Evolutionary conservation across 1,140 invertebrate genomes (phyloP).

Genomic region (Halesus radiatus): DNA sequence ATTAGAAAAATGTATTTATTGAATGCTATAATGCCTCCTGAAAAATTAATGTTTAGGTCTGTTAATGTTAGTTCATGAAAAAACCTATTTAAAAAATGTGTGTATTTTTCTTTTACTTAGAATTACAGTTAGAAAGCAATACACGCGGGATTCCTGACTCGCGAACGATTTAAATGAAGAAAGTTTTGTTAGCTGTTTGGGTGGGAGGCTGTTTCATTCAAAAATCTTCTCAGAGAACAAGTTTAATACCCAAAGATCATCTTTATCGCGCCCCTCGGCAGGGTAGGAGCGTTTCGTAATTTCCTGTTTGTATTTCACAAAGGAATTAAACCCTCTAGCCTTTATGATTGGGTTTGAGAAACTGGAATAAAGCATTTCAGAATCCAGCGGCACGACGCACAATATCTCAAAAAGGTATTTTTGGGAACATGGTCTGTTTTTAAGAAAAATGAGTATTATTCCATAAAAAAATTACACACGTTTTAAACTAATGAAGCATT

Average conservation of each 20-base stretch:
- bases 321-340: conserved; percentile 43
- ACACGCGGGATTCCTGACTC: not conserved
- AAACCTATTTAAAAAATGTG: too few relatives aligned
- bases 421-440: too few relatives aligned
- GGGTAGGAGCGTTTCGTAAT: conserved; percentile 39
- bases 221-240: conserved; percentile 32
- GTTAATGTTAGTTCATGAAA: too few relatives aligned
- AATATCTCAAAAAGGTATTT: too few relatives aligned
- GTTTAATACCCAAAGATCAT: conserved; percentile 46
- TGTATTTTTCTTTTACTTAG: too few relatives aligned
- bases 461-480: too few relatives aligned
- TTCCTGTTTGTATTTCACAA: conserved; percentile 51
- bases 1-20: too few relatives aligned
- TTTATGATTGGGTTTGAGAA: conserved; percentile 29
- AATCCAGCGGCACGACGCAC: not conserved
- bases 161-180: conserved; percentile 33
- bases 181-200: conserved; percentile 26
- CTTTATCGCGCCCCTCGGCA: conserved; percentile 35
- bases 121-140: not conserved
- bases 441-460: too few relatives aligned
- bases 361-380: conserved; percentile 17
- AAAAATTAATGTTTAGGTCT: too few relatives aligned
- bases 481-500: too few relatives aligned
- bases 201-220: conserved; percentile 25
- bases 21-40: too few relatives aligned